These are phyloP conservation scores for Saguinus oedipus DNA, from an alignment of 2,797 vertebrate genomes.

Conservation along the genomic window DNA sequence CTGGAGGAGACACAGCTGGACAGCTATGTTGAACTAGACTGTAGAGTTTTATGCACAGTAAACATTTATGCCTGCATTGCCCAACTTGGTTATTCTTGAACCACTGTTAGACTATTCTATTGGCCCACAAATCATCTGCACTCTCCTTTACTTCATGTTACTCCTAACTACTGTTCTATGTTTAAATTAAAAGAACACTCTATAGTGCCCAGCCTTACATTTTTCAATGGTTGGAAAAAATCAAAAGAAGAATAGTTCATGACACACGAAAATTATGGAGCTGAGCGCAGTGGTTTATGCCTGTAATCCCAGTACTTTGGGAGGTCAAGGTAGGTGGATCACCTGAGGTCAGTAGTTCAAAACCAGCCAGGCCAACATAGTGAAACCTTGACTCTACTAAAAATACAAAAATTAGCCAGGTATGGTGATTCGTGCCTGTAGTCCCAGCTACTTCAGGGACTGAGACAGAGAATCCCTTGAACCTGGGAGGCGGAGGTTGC, in stretches of 20 bases:
- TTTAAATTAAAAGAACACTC: neutral
- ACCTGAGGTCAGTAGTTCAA: no score
- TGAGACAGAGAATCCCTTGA: no score
- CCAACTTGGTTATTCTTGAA: neutral
- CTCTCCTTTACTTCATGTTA: neutral
- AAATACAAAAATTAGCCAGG: no score
- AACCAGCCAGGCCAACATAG: no score
- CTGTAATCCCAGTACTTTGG: no score
- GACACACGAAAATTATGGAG: neutral
- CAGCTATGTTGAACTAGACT: neutral
- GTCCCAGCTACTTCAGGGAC: no score
- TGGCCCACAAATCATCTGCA: neutral
- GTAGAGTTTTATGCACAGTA: neutral
- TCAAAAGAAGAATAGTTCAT: neutral
- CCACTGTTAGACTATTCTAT: neutral
- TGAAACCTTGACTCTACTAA: no score
- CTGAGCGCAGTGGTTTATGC: no score
- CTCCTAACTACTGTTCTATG: neutral
- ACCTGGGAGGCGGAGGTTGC: no score
- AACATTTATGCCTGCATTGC: neutral
- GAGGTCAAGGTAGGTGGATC: no score
- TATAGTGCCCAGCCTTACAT: neutral
- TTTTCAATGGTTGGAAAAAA: neutral
- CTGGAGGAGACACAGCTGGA: neutral
- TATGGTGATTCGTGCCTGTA: no score